phyloP scores from a whole-genome alignment of 2,113 vertebrate species.

The Halichoeres trimaculatus region DNA sequence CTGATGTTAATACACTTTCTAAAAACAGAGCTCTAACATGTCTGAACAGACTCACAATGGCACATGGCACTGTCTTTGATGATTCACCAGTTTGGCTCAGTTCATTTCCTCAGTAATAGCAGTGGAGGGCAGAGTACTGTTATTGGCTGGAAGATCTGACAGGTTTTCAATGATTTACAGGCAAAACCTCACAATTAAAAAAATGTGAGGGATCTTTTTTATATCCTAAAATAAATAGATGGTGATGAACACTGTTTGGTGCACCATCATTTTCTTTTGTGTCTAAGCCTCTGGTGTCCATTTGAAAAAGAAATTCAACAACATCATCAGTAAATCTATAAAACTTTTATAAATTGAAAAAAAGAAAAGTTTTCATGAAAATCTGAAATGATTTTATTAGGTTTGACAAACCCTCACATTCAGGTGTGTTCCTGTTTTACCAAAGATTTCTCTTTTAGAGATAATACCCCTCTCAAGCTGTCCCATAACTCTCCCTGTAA shows the following conservation, averaged over 20 bases:
- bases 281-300: neutral
- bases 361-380: too few species aligned
- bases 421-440: slow-evolving; percentile 40
- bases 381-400: too few species aligned
- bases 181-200: slow-evolving; percentile 24
- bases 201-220: neutral
- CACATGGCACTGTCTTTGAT: slow-evolving; percentile 55
- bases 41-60: slow-evolving; percentile 63
- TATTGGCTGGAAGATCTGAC: slow-evolving; percentile 42
- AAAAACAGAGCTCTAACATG: slow-evolving; percentile 59
- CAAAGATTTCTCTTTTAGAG: slow-evolving; percentile 11
- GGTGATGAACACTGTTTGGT: slow-evolving; percentile 1
- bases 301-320: neutral
- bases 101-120: slow-evolving; percentile 46
- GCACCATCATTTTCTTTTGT: neutral
- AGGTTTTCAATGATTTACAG: slow-evolving; percentile 39
- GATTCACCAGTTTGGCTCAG: slow-evolving; percentile 61
- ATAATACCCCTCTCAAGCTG: slow-evolving; percentile 23
- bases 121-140: slow-evolving; percentile 4
- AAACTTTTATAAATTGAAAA: too few species aligned
- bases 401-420: neutral
- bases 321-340: neutral
- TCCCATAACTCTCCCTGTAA: slow-evolving; percentile 42
- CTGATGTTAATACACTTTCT: slow-evolving; percentile 54
- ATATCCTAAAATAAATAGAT: neutral